Percentiles rank a stretch among this genome's conserved stretches.
These are phyloP conservation scores for Xestoiulus laeticollis DNA, from an alignment of 2,888 invertebrate genomes.

Conservation along the genomic window DNA sequence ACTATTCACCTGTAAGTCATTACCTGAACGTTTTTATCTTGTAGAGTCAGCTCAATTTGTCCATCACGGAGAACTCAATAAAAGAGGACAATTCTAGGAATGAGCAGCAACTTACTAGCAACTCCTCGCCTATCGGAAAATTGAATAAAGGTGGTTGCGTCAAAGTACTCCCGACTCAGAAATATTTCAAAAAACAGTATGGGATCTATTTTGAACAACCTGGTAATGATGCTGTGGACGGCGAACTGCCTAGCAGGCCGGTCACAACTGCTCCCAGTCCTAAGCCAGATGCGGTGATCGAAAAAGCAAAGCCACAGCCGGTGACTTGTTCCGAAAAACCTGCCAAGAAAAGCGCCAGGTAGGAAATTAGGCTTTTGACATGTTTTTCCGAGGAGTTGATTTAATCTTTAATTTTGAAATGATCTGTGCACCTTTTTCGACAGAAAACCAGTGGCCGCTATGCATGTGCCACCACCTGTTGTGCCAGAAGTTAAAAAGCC, in stretches of 20 bases:
- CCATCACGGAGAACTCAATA: neutral
- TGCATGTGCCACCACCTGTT: neutral
- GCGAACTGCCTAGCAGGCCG: neutral
- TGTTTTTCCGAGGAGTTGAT: neutral
- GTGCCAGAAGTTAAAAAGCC: constrained; percentile 38
- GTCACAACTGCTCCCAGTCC: neutral
- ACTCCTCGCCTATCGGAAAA: neutral
- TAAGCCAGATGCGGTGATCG: neutral
- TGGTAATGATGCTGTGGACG: neutral
- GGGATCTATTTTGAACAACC: neutral
- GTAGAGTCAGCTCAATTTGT: neutral
- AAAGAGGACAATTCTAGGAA: neutral
- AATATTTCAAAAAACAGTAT: constrained; percentile 10
- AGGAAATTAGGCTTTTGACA: neutral
- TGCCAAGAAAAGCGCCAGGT: neutral
- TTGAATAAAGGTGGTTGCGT: neutral
- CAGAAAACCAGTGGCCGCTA: neutral
- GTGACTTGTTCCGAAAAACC: neutral
- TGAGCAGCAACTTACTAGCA: neutral
- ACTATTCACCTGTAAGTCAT: too few relatives aligned
- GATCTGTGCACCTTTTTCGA: neutral
- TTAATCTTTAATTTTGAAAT: neutral
- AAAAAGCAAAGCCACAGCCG: neutral
- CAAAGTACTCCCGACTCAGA: neutral
- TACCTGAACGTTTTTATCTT: neutral